Percentiles rank a stretch among this genome's conserved stretches.
Conservation (phyloP, 2,888 invertebrate species). For the Augiades crinisus region DNA sequence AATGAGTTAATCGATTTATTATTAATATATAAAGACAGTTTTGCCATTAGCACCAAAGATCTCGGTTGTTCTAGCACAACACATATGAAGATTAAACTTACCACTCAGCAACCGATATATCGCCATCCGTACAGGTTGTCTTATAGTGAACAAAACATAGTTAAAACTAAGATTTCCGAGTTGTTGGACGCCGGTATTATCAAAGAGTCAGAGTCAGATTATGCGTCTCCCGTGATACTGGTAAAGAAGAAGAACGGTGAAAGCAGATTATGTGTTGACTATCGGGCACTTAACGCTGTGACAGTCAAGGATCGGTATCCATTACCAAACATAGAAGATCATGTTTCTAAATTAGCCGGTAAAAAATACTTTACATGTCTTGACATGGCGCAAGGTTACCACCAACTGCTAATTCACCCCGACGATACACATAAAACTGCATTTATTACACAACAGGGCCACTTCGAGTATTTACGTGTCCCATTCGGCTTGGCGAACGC, state of each 20-base stretch:
- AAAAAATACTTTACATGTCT: no score
- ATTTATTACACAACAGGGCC: no score
- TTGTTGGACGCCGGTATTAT: not conserved
- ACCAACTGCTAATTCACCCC: no score
- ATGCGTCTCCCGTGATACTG: not conserved
- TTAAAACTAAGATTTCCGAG: not conserved
- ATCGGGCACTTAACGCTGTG: not conserved
- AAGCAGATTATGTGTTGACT: not conserved
- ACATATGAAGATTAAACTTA: not conserved
- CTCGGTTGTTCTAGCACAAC: not conserved
- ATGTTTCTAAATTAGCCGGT: no score
- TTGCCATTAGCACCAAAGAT: not conserved
- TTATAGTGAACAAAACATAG: no score
- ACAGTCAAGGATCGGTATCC: not conserved
- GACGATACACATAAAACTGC: no score
- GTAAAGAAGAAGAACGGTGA: not conserved
- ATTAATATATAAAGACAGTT: not conserved
- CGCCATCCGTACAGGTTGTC: no score
- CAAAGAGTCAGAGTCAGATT: not conserved
- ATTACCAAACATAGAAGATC: no score
- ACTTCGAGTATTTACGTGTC: no score
- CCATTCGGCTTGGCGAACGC: no score
- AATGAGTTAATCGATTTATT: not conserved
- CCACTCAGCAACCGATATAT: not conserved
- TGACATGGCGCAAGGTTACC: no score